Evolutionary conservation across 2,888 invertebrate genomes (phyloP).

Genomic region (Drosophila percnosoma): DNA sequence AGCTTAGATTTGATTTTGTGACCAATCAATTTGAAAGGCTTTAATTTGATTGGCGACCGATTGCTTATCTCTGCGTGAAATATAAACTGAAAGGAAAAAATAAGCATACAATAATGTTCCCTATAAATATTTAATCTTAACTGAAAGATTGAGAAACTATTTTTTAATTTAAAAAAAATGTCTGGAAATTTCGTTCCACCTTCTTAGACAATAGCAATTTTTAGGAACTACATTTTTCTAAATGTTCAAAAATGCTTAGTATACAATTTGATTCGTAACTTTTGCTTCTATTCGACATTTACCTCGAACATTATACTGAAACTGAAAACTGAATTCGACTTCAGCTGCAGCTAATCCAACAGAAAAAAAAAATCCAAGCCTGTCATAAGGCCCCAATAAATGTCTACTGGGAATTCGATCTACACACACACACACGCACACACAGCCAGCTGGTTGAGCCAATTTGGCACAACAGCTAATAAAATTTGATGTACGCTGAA

Average conservation of each 20-base stretch:
- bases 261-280: not conserved
- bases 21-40: not conserved
- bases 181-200: not conserved
- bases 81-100: not conserved
- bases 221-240: not conserved
- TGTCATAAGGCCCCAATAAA: constrained; percentile 23
- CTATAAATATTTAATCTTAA: not conserved
- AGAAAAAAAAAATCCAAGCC: not conserved
- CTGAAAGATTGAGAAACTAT: too few relatives aligned
- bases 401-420: constrained; percentile 14
- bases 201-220: not conserved
- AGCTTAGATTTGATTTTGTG: not conserved
- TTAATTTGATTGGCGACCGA: not conserved
- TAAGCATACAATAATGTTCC: not conserved
- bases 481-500: constrained; percentile 38
- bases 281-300: not conserved
- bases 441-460: constrained; percentile 17
- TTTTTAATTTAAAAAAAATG: too few relatives aligned
- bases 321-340: constrained; percentile 17
- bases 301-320: not conserved
- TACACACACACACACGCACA: constrained; percentile 4
- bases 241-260: not conserved
- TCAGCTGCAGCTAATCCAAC: constrained; percentile 1
- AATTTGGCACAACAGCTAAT: constrained; percentile 53
- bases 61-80: not conserved